These are phyloP conservation scores for Acrossocheilus fasciatus DNA, from an alignment of 2,797 vertebrate genomes.

Conservation along the genomic window DNA sequence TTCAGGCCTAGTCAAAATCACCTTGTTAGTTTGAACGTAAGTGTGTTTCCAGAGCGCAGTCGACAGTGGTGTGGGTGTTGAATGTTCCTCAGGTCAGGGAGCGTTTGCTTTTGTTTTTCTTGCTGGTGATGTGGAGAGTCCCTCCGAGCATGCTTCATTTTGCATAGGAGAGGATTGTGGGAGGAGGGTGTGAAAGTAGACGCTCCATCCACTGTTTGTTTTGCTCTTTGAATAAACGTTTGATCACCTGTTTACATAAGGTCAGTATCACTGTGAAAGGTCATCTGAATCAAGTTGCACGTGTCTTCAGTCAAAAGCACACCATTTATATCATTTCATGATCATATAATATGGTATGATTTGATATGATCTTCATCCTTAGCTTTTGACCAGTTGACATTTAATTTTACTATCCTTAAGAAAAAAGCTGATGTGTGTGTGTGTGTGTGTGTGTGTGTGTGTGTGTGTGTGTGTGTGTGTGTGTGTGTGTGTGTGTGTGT, in stretches of 20 bases:
- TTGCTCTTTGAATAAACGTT: neutral
- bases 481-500: too few species aligned
- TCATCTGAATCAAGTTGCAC: neutral
- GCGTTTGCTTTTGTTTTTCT: neutral
- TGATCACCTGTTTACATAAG: neutral
- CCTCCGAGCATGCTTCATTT: neutral
- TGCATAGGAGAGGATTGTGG: conserved; percentile 17
- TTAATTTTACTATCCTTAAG: neutral
- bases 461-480: too few species aligned
- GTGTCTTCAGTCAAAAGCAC: neutral
- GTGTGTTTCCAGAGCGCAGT: neutral
- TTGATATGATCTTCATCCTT: neutral
- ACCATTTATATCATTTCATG: neutral
- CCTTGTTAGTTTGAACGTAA: neutral
- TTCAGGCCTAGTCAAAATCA: neutral
- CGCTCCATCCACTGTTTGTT: neutral
- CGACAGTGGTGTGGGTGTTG: neutral
- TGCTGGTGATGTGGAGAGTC: neutral
- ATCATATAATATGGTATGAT: neutral
- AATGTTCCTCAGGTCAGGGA: neutral
- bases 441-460: too few species aligned
- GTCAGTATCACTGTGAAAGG: neutral
- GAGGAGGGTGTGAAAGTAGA: conserved; percentile 11
- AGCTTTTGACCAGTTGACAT: neutral
- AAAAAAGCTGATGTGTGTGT: neutral